Evolutionary conservation across 53 echinoderm and acorn worm genomes (phyloP), one percentile per base, ranked within the genome.

Genomic region (Arbacia lixula): DNA sequence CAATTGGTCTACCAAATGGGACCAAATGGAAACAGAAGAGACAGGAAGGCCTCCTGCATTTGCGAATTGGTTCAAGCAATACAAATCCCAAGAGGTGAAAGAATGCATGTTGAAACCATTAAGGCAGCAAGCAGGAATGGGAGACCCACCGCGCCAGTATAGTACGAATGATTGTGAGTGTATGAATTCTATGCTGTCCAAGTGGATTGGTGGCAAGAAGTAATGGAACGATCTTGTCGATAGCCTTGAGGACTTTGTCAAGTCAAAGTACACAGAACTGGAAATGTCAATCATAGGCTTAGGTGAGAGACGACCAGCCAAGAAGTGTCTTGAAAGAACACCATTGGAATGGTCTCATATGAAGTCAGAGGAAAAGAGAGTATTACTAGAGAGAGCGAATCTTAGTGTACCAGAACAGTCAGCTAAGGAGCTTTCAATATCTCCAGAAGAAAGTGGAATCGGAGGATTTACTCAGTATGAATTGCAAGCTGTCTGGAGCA

Each of bases 151-250:
- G 20, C 75, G 55, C 34, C 75, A 75, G 36, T 75, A 33, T 36
- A 75, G 19, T 35, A 75, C 75, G 4, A 75, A 75, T 54, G 75
- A 75, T 36, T 5, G 53, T n/a, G 75, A 53, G 34, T 33, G 53
- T 22, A 53, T 75, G 34, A 75, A 54, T 75, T 12, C 75, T 33
- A 75, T 53, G 36, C 2, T 75, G 22, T 32, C 75, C 22, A 54
- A 75, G 21, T 75, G 75, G 75, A 33, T 75, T 75, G 75, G 75
- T 12, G 53, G 55, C 6, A 31, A 75, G 55, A 75, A 75, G 55
- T 75, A 30, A 1, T 53, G 75, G 75, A 6, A 75, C 35, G 75
- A 54, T 36, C 75, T 75, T 1, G 75, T 4, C 35, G 75, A 54
- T 54, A 75, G 75, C 55, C 75, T 75, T 54, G 50, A 71, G 28